Conservation (phyloP, 2,797 vertebrate genomes). For the Nannoperca australis region DNA sequence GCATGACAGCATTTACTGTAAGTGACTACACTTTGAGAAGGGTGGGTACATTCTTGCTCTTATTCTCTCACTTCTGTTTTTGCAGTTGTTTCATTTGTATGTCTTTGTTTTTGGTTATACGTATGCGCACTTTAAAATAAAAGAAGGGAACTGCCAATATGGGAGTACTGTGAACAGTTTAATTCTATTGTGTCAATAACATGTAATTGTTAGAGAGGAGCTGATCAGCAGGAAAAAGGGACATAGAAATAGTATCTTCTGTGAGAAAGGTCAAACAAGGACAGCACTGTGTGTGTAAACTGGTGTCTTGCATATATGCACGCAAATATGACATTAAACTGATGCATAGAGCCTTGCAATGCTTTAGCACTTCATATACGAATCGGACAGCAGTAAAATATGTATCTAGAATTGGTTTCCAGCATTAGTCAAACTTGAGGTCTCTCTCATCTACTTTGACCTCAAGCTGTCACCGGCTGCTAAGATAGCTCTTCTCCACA, state of each 20-base stretch:
- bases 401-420: constrained; percentile 39
- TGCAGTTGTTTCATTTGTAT: too few species aligned
- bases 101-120: neutral
- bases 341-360: constrained; percentile 1
- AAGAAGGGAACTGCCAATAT: neutral
- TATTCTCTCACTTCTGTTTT: neutral
- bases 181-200: neutral
- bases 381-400: constrained; percentile 38
- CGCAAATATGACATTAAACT: constrained; percentile 9
- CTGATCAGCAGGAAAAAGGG: constrained; percentile 4
- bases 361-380: constrained; percentile 22
- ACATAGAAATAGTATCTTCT: neutral
- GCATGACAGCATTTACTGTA: neutral
- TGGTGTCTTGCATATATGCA: constrained; percentile 18
- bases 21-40: neutral
- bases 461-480: constrained; percentile 39
- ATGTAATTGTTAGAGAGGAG: neutral
- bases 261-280: constrained; percentile 33
- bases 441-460: constrained; percentile 38
- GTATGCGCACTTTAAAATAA: neutral
- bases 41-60: neutral
- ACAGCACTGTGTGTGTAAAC: constrained; percentile 12
- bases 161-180: neutral
- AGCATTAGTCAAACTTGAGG: constrained; percentile 10
- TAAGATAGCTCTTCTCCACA: constrained; percentile 3